These are phyloP conservation scores for Cygnus olor DNA, from an alignment of 2,797 vertebrate genomes.

Conservation along the genomic window DNA sequence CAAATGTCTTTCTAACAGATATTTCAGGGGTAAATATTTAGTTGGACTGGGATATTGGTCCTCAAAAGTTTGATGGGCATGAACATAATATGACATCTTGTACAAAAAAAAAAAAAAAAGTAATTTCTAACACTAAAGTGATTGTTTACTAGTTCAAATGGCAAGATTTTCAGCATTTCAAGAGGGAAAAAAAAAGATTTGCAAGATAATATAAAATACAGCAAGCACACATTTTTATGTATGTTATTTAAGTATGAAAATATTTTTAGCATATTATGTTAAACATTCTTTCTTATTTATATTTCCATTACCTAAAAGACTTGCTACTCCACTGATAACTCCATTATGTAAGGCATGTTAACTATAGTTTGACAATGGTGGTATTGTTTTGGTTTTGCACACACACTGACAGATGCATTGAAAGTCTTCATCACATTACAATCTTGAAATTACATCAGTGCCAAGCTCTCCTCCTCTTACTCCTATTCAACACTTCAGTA, in stretches of 20 bases:
- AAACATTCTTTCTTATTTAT: slow-evolving; percentile 87
- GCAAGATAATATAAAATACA: slow-evolving; percentile 84
- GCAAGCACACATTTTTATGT: slow-evolving; percentile 84
- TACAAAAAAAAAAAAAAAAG: slow-evolving; percentile 46
- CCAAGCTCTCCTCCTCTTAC: slow-evolving; percentile 63
- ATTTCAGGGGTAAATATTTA: slow-evolving; percentile 63
- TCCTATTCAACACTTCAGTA: slow-evolving; percentile 52
- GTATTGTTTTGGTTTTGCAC: slow-evolving; percentile 80
- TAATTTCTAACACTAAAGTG: slow-evolving; percentile 73
- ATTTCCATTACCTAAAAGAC: slow-evolving; percentile 82
- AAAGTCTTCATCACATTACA: slow-evolving; percentile 75
- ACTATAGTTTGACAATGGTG: slow-evolving; percentile 73
- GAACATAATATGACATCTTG: slow-evolving; percentile 53
- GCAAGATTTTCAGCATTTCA: slow-evolving; percentile 78
- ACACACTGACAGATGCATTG: slow-evolving; percentile 72
- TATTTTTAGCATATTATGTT: slow-evolving; percentile 87
- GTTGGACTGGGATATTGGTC: slow-evolving; percentile 82
- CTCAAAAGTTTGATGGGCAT: slow-evolving; percentile 79
- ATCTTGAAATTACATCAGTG: slow-evolving; percentile 67
- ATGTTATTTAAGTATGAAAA: slow-evolving; percentile 89
- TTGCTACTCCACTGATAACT: slow-evolving; percentile 80
- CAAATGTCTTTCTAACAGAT: slow-evolving; percentile 75
- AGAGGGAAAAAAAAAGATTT: slow-evolving; percentile 74
- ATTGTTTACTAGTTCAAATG: slow-evolving; percentile 72
- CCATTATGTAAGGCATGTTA: slow-evolving; percentile 84